phyloP scores from a whole-genome alignment of 2,888 invertebrate genomes.

The Tyria jacobaeae region DNA sequence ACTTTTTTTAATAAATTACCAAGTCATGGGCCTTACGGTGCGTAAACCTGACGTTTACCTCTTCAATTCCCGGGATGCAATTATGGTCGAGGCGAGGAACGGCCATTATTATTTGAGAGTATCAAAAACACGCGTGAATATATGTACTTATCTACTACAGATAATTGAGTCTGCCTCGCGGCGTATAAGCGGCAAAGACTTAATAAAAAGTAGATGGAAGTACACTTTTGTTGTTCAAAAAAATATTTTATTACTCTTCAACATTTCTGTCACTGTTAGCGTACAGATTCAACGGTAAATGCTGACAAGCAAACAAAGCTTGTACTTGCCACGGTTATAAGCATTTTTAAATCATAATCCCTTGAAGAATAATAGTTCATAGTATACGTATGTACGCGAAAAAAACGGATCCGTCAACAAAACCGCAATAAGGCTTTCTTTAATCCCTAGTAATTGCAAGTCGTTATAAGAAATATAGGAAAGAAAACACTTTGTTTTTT shows the following conservation, averaged over 20 bases:
- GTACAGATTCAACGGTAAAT: neutral
- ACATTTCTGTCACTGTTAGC: neutral
- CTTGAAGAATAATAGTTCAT: neutral
- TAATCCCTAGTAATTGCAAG: neutral
- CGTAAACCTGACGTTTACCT: slow-evolving; percentile 78
- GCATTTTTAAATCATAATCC: neutral
- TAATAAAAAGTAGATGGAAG: neutral
- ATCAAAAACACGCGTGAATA: slow-evolving; percentile 60
- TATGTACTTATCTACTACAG: slow-evolving; percentile 33
- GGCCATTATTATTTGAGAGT: slow-evolving; percentile 60
- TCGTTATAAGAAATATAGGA: neutral
- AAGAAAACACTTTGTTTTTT: neutral
- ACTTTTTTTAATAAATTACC: slow-evolving; percentile 63
- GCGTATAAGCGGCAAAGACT: slow-evolving; percentile 40
- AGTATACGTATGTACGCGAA: neutral
- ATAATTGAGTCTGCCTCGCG: slow-evolving; percentile 58
- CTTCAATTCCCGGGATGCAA: slow-evolving; percentile 79
- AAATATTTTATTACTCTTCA: neutral
- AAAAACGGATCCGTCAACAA: neutral
- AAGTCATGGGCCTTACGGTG: slow-evolving; percentile 74
- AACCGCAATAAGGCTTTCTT: no score
- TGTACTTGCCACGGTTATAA: neutral
- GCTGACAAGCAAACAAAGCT: neutral
- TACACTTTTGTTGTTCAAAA: neutral
- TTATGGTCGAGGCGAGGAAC: slow-evolving; percentile 65